Evolutionary conservation across 2,797 vertebrate genomes (phyloP), one percentile per base, ranked within the genome.

Genomic region (Nannoperca australis): DNA sequence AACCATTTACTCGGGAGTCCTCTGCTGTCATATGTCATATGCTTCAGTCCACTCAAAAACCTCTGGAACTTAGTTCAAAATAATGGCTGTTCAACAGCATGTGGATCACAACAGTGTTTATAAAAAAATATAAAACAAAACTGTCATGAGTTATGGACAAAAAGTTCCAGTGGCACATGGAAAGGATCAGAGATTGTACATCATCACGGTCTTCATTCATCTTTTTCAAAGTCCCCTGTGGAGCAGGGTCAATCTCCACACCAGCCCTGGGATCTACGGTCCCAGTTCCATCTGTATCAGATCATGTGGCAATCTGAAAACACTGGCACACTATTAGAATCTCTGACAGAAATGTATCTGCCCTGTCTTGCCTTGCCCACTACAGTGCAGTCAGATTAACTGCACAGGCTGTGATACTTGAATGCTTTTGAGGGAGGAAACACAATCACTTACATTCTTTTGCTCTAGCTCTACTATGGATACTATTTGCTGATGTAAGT

Each of bases 1-100:
- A 90, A 70, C 75, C 74, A 85, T 87, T 89, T 80, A 85, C 88
- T 78, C 65, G 2, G 34, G 32, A 84, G 82, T 84, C 79, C 68
- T 80, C 75, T 62, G 72, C 85, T 86, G 71, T 86, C 86, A 88
- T 81, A 84, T 84, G 45, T 20, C 45, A 47, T 74, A 81, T 72
- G 73, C 78, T 81, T 73, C 67, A 63, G 80, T 79, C 80, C 65
- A 72, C 78, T 88, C 83, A 79, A 80, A 84, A 85, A 64, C 32
- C 64, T 68, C 70, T 47, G 58, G 24, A 86, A 85, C 69, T 72
- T 78, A 83, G 63, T 74, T 77, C 78, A 76, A 75, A 82, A 78
- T 83, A 82, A 69, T 83, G 78, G 45, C 84, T 86, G 68, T 84
- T 87, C 86, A 87, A 69, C 76, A 68, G 53, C 71, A 63, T 68